phyloP scores from a whole-genome alignment of 2,113 vertebrate species.

The Notothenia coriiceps region DNA sequence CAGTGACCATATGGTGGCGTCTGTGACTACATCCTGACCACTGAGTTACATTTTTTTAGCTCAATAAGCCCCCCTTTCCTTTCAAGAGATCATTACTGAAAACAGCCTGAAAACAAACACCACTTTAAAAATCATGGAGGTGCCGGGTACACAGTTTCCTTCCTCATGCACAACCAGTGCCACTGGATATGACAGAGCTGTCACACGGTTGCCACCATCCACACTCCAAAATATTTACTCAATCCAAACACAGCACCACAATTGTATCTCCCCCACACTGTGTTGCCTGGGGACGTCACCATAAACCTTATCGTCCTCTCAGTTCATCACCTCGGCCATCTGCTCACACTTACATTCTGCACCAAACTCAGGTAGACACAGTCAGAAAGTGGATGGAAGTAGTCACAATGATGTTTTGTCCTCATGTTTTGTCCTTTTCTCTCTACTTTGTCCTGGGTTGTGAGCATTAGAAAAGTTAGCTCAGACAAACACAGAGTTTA shows the following conservation, averaged over 20 bases:
- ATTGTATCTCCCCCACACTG: conserved; percentile 43
- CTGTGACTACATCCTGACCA: conserved; percentile 37
- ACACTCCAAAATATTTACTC: conserved; percentile 76
- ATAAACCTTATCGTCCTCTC: conserved; percentile 75
- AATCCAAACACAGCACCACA: conserved; percentile 63
- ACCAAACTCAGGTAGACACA: conserved; percentile 6
- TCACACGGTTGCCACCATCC: conserved; percentile 44
- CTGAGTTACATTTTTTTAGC: neutral
- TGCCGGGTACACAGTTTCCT: neutral
- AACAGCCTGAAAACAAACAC: conserved; percentile 13
- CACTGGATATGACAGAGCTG: conserved; percentile 12
- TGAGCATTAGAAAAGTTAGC: neutral
- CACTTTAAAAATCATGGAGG: conserved; percentile 8
- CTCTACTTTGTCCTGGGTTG: no score
- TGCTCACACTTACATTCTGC: conserved; percentile 47
- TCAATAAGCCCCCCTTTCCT: conserved; percentile 5
- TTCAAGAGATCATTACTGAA: conserved; percentile 26
- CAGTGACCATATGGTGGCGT: conserved; percentile 63
- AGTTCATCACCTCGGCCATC: conserved; percentile 72
- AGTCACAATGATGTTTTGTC: conserved; percentile 11
- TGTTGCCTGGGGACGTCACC: conserved; percentile 77
- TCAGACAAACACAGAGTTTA: neutral
- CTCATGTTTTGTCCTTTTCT: neutral
- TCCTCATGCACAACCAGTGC: conserved; percentile 36
- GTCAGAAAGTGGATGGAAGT: neutral